These are phyloP conservation scores for Drosophila melanogaster DNA, from an alignment of 1,140 invertebrate genomes.

Conservation along the genomic window Release_6_plus_ISO1_MT NT_037436.4:14094001-14094500, in stretches of 20 bases:
- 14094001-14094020: conserved; percentile 84
- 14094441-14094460: not conserved
- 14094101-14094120: conserved; percentile 51
- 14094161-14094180: conserved; percentile 67
- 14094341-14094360: conserved; percentile 76
- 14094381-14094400: conserved; percentile 22
- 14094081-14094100: conserved; percentile 9
- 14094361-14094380: conserved; percentile 6
- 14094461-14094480: not conserved
- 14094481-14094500: not conserved
- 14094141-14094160: conserved; percentile 81
- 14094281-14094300: not conserved
- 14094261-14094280: conserved; percentile 21
- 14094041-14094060: conserved; percentile 76
- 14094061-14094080: conserved; percentile 41
- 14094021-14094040: conserved; percentile 84
- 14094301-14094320: conserved; percentile 43
- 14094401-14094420: conserved; percentile 7
- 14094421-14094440: conserved; percentile 28
- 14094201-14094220: conserved; percentile 57
- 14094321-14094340: conserved; percentile 78
- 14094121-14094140: conserved; percentile 81
- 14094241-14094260: conserved; percentile 54
- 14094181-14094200: conserved; percentile 71
- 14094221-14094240: conserved; percentile 46